Base-by-base conservation (phyloP, 2,797 vertebrate species). In the Gymnoscopelus microlampas region DNA sequence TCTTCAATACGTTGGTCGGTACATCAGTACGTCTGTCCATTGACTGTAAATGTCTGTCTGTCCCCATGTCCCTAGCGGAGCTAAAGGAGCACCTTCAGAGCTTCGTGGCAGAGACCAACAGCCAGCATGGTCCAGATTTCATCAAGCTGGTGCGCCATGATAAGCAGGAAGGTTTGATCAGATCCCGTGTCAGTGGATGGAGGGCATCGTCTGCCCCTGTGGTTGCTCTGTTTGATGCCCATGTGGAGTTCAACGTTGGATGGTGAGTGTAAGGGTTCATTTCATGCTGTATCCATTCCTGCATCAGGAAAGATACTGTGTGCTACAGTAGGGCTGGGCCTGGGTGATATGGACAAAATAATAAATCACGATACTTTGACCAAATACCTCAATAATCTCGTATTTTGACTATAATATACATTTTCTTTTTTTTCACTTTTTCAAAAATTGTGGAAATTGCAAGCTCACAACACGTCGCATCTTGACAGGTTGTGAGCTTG, bases 211-310 rank as follows among this genome's bases (percentile, higher is more conserved):
- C 95, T 0, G 96, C 96, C 0, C 96, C 96, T 0, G 95, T 99
- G 0, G 96, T 98, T 0, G 97, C 97, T 0, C 95, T 99, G 67
- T 98, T 99, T 0, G 97, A 99, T 54, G 96, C 97, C 23, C 97
- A 99, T 0, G 97, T 99, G 77, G 97, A 99, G 83, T 99, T 99
- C 91, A 98, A 92, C 51, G 93, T 92, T 44, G 96, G 96, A 66
- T 98, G 97, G 97, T 98, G 91, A 76, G 95, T 87, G 55, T 65
- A 26, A 8, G 4, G 1, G 13, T 73, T 53, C 1, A 13, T 1
- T 15, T 35, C 0, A 9, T 60, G 4, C 13, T 10, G 10, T 29
- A 29, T 29, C 26, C 26, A 29, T 29, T 29, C 26, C 26, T 29
- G 26, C 26, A 29, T 29, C n/a, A n/a, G n/a, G 26, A 29, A 29